Evolutionary conservation across 2,888 invertebrate genomes (phyloP).

Genomic region (Ephialtes manifestator): DNA sequence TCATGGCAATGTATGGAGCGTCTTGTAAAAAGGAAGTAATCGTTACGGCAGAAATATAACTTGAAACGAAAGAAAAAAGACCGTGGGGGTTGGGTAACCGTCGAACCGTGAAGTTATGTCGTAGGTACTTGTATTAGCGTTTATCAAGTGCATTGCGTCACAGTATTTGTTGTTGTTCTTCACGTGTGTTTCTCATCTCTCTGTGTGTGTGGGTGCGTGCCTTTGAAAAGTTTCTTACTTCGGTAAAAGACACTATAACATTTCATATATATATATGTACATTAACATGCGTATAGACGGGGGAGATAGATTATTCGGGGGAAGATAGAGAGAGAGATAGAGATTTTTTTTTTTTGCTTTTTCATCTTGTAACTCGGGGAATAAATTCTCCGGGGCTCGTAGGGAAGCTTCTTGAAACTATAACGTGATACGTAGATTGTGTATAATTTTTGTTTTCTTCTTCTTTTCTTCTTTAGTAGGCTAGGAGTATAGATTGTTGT

Average conservation of each 20-base stretch:
- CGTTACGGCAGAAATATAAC: not conserved
- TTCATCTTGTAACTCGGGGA: conserved; percentile 58
- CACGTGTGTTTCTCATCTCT: conserved; percentile 29
- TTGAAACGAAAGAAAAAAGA: conserved; percentile 13
- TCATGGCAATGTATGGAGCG: conserved; percentile 33
- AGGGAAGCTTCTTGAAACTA: conserved; percentile 61
- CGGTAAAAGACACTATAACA: conserved; percentile 84
- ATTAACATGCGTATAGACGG: conserved; percentile 84
- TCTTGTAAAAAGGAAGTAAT: conserved; percentile 29
- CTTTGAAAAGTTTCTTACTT: conserved; percentile 79
- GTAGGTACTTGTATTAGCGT: conserved; percentile 38
- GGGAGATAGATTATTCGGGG: conserved; percentile 75
- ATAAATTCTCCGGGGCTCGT: conserved; percentile 58
- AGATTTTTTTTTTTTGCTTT: conserved; percentile 53
- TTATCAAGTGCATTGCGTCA: conserved; percentile 50
- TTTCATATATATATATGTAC: conserved; percentile 82
- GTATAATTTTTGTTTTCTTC: conserved; percentile 26
- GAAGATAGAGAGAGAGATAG: conserved; percentile 62
- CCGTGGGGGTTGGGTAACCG: conserved; percentile 41
- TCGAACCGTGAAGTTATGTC: conserved; percentile 59
- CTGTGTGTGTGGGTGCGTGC: conserved; percentile 73
- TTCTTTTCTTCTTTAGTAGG: conserved; percentile 59
- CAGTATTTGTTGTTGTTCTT: conserved; percentile 11
- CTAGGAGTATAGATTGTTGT: conserved; percentile 77
- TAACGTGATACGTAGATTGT: conserved; percentile 61